phyloP scores from a whole-genome alignment of 2,113 vertebrate species.

The Perca flavescens region DNA sequence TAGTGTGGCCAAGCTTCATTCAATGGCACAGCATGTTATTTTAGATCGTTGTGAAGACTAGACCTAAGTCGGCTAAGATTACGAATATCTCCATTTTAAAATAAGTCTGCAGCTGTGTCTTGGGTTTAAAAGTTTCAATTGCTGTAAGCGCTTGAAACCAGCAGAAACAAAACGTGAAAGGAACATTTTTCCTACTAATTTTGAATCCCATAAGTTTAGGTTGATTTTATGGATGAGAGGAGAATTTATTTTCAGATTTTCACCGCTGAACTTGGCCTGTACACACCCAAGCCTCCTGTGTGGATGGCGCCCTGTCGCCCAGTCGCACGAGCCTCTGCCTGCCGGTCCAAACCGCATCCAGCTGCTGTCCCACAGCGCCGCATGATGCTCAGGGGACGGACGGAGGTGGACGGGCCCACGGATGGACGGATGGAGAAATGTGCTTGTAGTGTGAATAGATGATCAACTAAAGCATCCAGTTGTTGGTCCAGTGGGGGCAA shows the following conservation, averaged over 20 bases:
- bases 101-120: not conserved
- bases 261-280: not conserved
- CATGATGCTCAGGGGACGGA: slow-evolving; percentile 77
- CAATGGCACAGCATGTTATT: too few species aligned
- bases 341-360: slow-evolving; percentile 92
- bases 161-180: not conserved
- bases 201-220: not conserved
- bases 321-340: slow-evolving; percentile 89
- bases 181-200: not conserved
- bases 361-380: slow-evolving; percentile 88
- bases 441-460: slow-evolving; percentile 6
- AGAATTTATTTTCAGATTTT: not conserved
- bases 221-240: not conserved
- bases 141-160: not conserved
- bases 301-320: slow-evolving; percentile 87
- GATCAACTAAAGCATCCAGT: slow-evolving; percentile 17
- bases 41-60: too few species aligned
- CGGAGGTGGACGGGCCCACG: not conserved
- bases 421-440: not conserved
- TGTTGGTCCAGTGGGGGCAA: slow-evolving; percentile 12
- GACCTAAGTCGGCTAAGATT: too few species aligned
- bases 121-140: not conserved
- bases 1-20: too few species aligned
- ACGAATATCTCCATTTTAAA: too few species aligned
- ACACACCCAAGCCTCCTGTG: slow-evolving; percentile 89